Conservation (phyloP, 2,888 invertebrate genomes). For the Miltochrista miniata region DNA sequence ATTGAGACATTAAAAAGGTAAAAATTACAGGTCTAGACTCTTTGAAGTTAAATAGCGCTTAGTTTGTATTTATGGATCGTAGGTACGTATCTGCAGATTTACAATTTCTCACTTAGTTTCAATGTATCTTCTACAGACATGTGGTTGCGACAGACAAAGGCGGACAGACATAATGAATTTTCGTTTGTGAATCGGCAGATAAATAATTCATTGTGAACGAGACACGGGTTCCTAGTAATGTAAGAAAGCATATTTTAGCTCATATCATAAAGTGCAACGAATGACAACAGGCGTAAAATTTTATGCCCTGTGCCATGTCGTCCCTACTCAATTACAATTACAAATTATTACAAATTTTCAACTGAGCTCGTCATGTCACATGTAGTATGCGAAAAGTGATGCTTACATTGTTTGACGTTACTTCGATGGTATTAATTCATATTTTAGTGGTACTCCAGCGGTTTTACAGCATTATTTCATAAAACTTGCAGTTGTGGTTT, state of each 20-base stretch:
- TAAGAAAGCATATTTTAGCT: constrained; percentile 71
- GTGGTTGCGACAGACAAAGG: constrained; percentile 54
- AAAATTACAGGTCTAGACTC: constrained; percentile 42
- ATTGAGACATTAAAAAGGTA: constrained; percentile 53
- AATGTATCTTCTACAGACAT: constrained; percentile 52
- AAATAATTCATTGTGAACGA: constrained; percentile 76
- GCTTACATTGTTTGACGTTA: constrained; percentile 53
- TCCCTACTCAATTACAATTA: constrained; percentile 79
- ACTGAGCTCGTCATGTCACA: constrained; percentile 50
- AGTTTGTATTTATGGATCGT: constrained; percentile 54
- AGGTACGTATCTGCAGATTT: constrained; percentile 46
- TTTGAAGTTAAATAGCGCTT: constrained; percentile 51
- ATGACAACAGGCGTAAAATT: constrained; percentile 78
- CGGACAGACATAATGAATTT: constrained; percentile 63
- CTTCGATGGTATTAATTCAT: constrained; percentile 15
- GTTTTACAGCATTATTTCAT: background rate
- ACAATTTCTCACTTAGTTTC: constrained; percentile 61
- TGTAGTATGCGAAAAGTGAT: constrained; percentile 53
- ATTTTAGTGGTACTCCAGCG: background rate
- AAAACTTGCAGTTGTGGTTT: background rate
- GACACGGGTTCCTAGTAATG: constrained; percentile 65
- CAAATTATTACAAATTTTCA: constrained; percentile 79
- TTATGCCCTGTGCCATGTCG: constrained; percentile 67
- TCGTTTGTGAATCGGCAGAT: constrained; percentile 66
- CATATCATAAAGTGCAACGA: constrained; percentile 75